Base-by-base conservation (phyloP, 2,113 vertebrate genomes). In the Nestor notabilis region DNA sequence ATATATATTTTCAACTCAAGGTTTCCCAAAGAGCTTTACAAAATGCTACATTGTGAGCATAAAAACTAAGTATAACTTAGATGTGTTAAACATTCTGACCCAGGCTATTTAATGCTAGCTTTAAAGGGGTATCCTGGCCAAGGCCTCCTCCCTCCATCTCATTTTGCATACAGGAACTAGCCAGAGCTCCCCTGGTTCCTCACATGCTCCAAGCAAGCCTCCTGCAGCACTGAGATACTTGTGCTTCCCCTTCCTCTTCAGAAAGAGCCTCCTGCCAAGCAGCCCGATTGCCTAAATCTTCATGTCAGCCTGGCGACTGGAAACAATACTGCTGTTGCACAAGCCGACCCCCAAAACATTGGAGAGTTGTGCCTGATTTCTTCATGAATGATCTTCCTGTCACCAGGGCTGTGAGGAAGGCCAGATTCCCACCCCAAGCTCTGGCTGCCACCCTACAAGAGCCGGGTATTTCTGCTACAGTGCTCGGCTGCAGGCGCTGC, bases 251-350 rank as follows among this genome's bases (percentile, higher is more conserved):
- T 55, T 90, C 18, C 74, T 71, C 64, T 74, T 75, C 86, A 71
- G 89, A 83, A 86, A 71, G 17, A 72, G 39, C 69, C 64, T 81
- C 74, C 65, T 2, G 5, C 70, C 44, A 77, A 82, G 81, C 43
- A 95, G 72, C 70, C 49, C 4, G 1, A 53, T 66, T 94, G 89
- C 87, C 91, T 91, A 82, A 83, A 87, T 93, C 52, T 89, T 91
- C 79, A 27, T 53, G 61, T 87, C 78, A 87, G 82, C 69, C 78
- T 53, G 28, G 56, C 11, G 49, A 61, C 75, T 89, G 74, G 74
- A 91, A 96, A 96, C 93, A 96, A 96, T 96, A 37, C 66, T 18
- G 21, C 52, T 76, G 49, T 97, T 96, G 90, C 84, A 84, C 46
- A 97, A 97, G 75, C 58, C 0, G 1, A 52, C 41, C 41, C 81